These are phyloP conservation scores for Altica lythri DNA, from an alignment of 2,888 invertebrate genomes.

Conservation along the genomic window DNA sequence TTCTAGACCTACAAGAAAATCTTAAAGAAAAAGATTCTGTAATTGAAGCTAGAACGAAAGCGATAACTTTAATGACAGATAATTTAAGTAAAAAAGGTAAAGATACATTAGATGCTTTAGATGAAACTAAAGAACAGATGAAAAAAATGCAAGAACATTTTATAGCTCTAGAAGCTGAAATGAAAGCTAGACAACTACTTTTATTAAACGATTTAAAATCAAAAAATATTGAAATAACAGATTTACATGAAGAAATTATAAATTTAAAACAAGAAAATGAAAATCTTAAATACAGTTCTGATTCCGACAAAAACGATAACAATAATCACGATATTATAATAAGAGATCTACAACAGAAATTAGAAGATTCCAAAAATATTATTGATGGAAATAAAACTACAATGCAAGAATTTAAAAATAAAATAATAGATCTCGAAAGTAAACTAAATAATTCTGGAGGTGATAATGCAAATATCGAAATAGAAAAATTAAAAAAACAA, in stretches of 20 bases:
- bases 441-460: constrained; percentile 38
- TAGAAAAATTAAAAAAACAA: constrained; percentile 67
- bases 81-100: constrained; percentile 72
- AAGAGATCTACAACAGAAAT: constrained; percentile 29
- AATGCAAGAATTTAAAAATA: constrained; percentile 34
- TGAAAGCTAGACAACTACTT: constrained; percentile 62
- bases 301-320: constrained; percentile 24
- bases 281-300: constrained; percentile 16
- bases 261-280: constrained; percentile 34
- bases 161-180: constrained; percentile 69
- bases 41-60: constrained; percentile 79
- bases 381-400: constrained; percentile 26
- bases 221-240: constrained; percentile 48
- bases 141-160: constrained; percentile 80
- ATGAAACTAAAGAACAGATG: constrained; percentile 82
- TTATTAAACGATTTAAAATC: constrained; percentile 46
- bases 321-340: constrained; percentile 32
- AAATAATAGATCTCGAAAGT: constrained; percentile 42
- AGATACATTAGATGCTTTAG: constrained; percentile 71
- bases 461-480: constrained; percentile 50
- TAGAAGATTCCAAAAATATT: constrained; percentile 32
- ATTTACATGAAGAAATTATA: constrained; percentile 41
- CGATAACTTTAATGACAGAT: constrained; percentile 76
- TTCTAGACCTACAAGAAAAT: constrained; percentile 82
- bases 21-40: constrained; percentile 83